A percentile compares a stretch with the other conserved stretches of the same genome.
These are phyloP conservation scores for Sebastes flavidus DNA, from an alignment of 2,797 vertebrate genomes.

Conservation along the genomic window DNA sequence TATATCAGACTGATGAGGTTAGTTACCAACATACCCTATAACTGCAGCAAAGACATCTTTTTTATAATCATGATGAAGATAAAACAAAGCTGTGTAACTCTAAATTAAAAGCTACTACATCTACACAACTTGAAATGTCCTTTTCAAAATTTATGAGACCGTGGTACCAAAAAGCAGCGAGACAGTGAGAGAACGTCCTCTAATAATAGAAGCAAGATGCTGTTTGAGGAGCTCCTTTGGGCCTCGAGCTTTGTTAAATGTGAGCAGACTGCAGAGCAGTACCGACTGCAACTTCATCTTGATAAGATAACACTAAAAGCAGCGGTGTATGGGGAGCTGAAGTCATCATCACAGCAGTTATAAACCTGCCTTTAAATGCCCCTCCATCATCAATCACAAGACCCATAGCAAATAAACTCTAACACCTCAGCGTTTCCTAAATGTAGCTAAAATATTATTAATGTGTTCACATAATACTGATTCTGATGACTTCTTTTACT, in stretches of 20 bases:
- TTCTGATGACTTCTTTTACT: neutral
- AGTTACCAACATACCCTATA: neutral
- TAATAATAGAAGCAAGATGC: conserved; percentile 56
- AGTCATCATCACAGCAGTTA: conserved; percentile 14
- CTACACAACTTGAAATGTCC: conserved; percentile 14
- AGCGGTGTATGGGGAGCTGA: neutral
- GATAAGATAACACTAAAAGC: conserved; percentile 37
- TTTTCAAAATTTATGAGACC: conserved; percentile 19
- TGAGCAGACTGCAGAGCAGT: conserved; percentile 3
- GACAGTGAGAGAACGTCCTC: conserved; percentile 18
- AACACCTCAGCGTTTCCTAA: neutral
- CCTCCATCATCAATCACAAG: neutral
- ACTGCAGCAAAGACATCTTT: neutral
- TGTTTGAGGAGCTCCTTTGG: conserved; percentile 35
- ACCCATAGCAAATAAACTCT: neutral
- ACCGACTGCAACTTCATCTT: conserved; percentile 22
- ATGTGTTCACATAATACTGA: neutral
- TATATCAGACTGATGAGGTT: neutral
- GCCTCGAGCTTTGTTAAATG: conserved; percentile 42
- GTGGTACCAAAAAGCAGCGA: neutral
- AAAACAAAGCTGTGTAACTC: neutral
- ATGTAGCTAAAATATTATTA: neutral
- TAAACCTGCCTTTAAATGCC: neutral
- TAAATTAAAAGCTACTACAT: conserved; percentile 1
- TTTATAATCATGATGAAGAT: neutral